Base-by-base conservation (phyloP, 2,797 vertebrate species). In the Epinephelus malabaricus region DNA sequence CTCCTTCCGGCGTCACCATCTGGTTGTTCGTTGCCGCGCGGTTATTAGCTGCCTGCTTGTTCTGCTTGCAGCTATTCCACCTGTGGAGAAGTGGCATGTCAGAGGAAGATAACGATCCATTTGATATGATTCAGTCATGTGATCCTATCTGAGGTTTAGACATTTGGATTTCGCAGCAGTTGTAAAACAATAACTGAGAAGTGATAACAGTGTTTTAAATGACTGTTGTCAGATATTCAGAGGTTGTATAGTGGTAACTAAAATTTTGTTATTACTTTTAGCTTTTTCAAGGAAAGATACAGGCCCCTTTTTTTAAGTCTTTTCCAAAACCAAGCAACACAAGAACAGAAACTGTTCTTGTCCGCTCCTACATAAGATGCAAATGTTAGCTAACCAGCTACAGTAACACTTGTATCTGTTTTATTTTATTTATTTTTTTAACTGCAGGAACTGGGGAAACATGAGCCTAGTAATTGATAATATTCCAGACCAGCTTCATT, bases 11-110 rank as follows among this genome's bases (percentile, higher is more conserved):
- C 0, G 97, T 98, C 21, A 97, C 97, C 0, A 97, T 99, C 95
- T 99, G 98, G 94, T 98, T 98, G 83, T 94, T 97, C 0, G 97
- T 96, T 17, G 94, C 94, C 1, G 94, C 94, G 0, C 97, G 97
- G 92, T 97, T 98, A 92, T 98, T 97, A 76, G 97, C 98, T 0
- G 97, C 97, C 75, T 98, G 98, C 73, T 99, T 99, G 94, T 98
- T 98, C 95, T 99, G 97, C 79, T 99, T 99, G 93, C 97, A 99
- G 95, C 95, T 99, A 94, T 98, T 99, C 98, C 98, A 99, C 94
- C 98, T 99, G 92, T 38, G 61, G 77, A 80, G 60, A 81, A 38
- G 64, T 7, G 45, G 59, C 55, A 54, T 1, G 47, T 81, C 23
- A 80, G 46, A 79, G 58, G 68, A 17, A 3, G 58, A 65, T 40